A percentile compares a stretch with the other conserved stretches of the same genome.
Evolutionary conservation across 1,140 invertebrate genomes (phyloP).

Genomic region (Doryteuthis pealeii): DNA sequence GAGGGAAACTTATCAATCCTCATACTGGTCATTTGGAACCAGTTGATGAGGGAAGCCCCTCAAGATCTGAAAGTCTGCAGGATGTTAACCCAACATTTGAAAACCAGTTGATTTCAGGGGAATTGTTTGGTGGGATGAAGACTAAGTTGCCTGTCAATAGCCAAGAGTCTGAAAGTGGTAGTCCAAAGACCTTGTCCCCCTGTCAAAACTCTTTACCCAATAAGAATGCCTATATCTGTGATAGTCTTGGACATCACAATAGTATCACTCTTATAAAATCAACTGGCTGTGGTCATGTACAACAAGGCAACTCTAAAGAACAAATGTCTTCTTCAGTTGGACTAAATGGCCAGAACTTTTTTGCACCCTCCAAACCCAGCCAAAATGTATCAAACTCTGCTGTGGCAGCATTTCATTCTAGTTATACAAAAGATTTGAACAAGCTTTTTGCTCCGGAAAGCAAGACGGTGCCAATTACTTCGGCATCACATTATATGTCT

Average conservation of each 20-base stretch:
- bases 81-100: not conserved
- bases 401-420: slow-evolving; percentile 6
- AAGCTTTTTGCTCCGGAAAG: not conserved
- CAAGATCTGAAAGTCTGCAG: slow-evolving; percentile 9
- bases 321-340: not conserved
- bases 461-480: not conserved
- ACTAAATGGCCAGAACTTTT: not conserved
- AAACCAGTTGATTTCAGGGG: not conserved
- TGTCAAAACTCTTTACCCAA: slow-evolving; percentile 2
- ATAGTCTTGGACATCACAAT: slow-evolving; percentile 10
- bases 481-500: not conserved
- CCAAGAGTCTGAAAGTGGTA: slow-evolving; percentile 6
- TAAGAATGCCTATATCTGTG: slow-evolving; percentile 9
- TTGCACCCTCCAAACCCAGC: not conserved
- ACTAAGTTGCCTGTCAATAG: slow-evolving; percentile 3
- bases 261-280: not conserved
- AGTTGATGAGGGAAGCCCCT: slow-evolving; percentile 55
- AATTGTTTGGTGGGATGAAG: not conserved
- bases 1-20: slow-evolving; percentile 80
- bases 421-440: not conserved
- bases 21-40: slow-evolving; percentile 83
- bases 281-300: not conserved
- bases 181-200: not conserved
- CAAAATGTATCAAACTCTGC: slow-evolving; percentile 10
- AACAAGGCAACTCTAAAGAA: not conserved